Conservation (phyloP, 2,888 invertebrate species). For the Theodoxus fluviatilis region DNA sequence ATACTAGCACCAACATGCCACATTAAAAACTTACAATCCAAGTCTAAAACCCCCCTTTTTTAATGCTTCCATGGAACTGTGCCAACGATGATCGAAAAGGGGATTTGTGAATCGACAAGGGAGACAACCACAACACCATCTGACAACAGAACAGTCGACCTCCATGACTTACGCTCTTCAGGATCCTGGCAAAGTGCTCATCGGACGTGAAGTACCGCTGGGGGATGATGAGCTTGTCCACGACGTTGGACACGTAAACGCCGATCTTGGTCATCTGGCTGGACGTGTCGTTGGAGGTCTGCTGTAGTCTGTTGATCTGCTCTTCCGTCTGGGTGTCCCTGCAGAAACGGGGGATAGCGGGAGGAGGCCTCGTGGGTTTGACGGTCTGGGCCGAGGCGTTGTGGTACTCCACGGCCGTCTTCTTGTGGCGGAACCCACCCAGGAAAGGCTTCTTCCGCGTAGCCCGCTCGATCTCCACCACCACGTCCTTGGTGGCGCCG, state of each 20-base stretch:
- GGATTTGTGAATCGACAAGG: too few species aligned
- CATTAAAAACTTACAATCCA: too few species aligned
- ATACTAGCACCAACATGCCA: too few species aligned
- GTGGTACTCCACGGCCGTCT: conserved; percentile 77
- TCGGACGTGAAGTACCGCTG: conserved; percentile 64
- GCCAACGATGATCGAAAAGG: too few species aligned
- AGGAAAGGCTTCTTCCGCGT: conserved; percentile 75
- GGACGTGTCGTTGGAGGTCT: conserved; percentile 62
- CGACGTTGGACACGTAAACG: conserved; percentile 59
- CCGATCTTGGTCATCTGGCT: conserved; percentile 67
- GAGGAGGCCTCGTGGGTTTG: conserved; percentile 52
- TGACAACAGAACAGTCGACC: too few species aligned
- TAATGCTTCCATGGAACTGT: too few species aligned
- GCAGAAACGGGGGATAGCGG: conserved; percentile 53
- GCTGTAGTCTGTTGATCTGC: conserved; percentile 55
- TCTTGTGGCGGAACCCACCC: conserved; percentile 80
- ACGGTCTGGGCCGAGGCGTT: conserved; percentile 85
- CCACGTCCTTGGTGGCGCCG: conserved; percentile 56
- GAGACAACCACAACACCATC: too few species aligned
- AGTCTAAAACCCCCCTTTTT: too few species aligned
- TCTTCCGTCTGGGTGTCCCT: conserved; percentile 65
- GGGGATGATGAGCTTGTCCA: conserved; percentile 62
- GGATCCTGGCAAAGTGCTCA: conserved; percentile 51
- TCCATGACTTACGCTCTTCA: conserved; percentile 54
- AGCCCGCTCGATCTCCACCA: conserved; percentile 63